A percentile compares a stretch with the other conserved stretches of the same genome.
Conservation (phyloP, 2,888 invertebrate species). For the Drosophila monieri region DNA sequence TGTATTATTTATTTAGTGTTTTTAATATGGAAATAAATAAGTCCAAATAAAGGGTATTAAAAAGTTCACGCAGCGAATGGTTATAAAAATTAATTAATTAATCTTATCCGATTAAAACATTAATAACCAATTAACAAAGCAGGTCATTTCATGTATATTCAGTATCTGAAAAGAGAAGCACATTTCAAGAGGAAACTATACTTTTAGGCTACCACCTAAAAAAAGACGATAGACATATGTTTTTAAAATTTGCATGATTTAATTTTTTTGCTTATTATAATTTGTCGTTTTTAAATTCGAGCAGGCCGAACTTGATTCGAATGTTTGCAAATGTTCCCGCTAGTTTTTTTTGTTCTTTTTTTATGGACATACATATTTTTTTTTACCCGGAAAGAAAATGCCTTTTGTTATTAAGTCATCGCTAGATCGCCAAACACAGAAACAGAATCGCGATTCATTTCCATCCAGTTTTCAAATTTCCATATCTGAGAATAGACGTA, state of each 20-base stretch:
- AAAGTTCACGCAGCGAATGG: not conserved
- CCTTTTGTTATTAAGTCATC: slow-evolving; percentile 38
- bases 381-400: slow-evolving; percentile 61
- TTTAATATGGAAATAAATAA: not conserved
- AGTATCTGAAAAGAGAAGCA: slow-evolving; percentile 2
- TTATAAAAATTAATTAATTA: not conserved
- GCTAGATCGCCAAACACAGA: slow-evolving; percentile 25
- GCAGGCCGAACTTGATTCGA: slow-evolving; percentile 45
- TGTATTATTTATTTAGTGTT: not conserved
- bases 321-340: slow-evolving; percentile 49
- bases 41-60: not conserved
- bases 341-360: slow-evolving; percentile 1
- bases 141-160: slow-evolving; percentile 4
- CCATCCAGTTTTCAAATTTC: slow-evolving; percentile 56
- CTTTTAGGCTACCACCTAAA: slow-evolving; percentile 19
- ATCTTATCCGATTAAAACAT: slow-evolving; percentile 3
- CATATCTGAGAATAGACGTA: slow-evolving; percentile 53
- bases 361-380: slow-evolving; percentile 1
- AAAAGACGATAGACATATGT: slow-evolving; percentile 1
- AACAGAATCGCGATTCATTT: slow-evolving; percentile 43
- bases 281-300: slow-evolving; percentile 41
- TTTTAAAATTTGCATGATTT: slow-evolving; percentile 31
- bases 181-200: slow-evolving; percentile 12
- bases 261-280: slow-evolving; percentile 28
- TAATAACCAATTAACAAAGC: slow-evolving; percentile 11